Evolutionary conservation across 2,113 vertebrate genomes (phyloP).

Genomic region (Catagonus wagneri): DNA sequence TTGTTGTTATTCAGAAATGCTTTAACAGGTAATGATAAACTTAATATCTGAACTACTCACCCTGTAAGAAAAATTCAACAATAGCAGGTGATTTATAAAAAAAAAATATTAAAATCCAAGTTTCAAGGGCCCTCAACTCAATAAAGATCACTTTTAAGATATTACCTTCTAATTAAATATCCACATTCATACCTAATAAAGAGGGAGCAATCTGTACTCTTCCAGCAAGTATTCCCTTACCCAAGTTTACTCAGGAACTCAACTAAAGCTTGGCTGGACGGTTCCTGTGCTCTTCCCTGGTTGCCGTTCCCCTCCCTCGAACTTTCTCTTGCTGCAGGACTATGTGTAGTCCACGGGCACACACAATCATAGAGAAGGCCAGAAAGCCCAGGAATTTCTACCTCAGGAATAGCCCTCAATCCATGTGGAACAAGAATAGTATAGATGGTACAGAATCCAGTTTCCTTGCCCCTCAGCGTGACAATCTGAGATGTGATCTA

Average conservation of each 20-base stretch:
- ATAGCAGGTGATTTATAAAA: background rate
- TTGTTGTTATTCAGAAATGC: background rate
- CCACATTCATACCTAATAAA: background rate
- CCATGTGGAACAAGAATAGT: fast-evolving
- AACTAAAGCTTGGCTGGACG: background rate
- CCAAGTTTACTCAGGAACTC: background rate
- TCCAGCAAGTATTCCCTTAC: background rate
- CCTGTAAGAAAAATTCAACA: background rate
- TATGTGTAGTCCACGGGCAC: fast-evolving
- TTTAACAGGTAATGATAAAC: background rate
- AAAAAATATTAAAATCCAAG: background rate
- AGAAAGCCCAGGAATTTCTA: background rate
- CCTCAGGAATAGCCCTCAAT: fast-evolving
- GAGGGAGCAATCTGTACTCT: background rate
- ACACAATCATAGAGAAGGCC: background rate
- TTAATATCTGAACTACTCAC: background rate
- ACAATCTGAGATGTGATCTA: background rate
- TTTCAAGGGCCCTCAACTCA: background rate
- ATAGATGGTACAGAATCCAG: fast-evolving
- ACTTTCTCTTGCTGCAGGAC: background rate
- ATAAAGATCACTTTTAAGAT: background rate
- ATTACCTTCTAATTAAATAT: background rate
- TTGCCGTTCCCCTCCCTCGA: too few species aligned
- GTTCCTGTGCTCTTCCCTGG: too few species aligned
- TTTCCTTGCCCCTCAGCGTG: fast-evolving